phyloP scores from a whole-genome alignment of 2,888 invertebrate genomes.

The Ditula angustiorana region DNA sequence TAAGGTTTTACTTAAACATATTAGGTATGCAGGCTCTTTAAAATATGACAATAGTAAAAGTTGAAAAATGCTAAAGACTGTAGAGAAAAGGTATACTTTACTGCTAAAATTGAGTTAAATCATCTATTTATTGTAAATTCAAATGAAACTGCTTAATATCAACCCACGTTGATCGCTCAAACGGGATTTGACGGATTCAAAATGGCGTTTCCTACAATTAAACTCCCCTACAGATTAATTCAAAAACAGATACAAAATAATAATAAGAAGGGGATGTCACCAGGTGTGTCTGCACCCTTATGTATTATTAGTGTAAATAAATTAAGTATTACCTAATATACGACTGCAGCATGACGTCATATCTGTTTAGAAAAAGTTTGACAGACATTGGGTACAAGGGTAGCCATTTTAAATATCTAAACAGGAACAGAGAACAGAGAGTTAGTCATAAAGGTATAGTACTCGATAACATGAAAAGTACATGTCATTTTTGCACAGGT shows the following conservation, averaged over 20 bases:
- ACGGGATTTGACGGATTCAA: slow-evolving; percentile 75
- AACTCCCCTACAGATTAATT: slow-evolving; percentile 80
- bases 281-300: slow-evolving; percentile 81
- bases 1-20: too few species aligned
- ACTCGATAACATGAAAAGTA: too few species aligned
- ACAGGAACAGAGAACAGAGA: too few species aligned
- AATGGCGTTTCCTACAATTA: slow-evolving; percentile 83
- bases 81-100: too few species aligned
- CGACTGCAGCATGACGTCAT: background rate
- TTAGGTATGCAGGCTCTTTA: too few species aligned
- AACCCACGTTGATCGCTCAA: slow-evolving; percentile 46
- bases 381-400: background rate
- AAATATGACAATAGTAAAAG: too few species aligned
- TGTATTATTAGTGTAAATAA: slow-evolving; percentile 54
- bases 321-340: slow-evolving; percentile 28
- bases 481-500: too few species aligned
- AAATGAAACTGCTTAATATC: slow-evolving; percentile 33
- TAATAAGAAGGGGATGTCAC: slow-evolving; percentile 75
- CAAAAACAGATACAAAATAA: slow-evolving; percentile 85
- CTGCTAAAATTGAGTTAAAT: background rate
- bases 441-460: too few species aligned
- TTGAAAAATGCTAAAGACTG: too few species aligned
- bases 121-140: slow-evolving; percentile 8
- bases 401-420: background rate
- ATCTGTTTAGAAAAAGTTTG: background rate